A percentile compares a stretch with the other conserved stretches of the same genome.
Conservation (phyloP, 2,888 invertebrate species). For the Scaptomyza reducta region DNA sequence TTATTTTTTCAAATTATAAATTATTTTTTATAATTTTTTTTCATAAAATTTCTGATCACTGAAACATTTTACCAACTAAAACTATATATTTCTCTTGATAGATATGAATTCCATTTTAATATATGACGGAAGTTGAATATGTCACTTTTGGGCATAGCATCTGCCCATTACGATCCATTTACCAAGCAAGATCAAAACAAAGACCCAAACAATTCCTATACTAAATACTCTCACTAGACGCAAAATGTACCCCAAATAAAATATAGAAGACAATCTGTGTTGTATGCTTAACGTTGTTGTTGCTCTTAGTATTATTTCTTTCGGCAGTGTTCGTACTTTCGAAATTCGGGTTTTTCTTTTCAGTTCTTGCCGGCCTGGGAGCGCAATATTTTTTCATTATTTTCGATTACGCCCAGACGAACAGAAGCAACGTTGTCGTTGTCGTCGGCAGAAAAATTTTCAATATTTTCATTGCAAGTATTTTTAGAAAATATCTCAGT, state of each 20-base stretch:
- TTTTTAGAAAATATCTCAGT: conserved; percentile 71
- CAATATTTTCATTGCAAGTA: conserved; percentile 69
- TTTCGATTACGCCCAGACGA: conserved; percentile 62
- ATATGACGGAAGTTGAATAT: conserved; percentile 1
- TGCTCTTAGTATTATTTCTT: conserved; percentile 14
- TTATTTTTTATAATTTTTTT: too few relatives aligned
- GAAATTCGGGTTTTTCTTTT: conserved; percentile 39
- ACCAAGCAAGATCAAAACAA: conserved; percentile 24
- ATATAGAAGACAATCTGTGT: conserved; percentile 1
- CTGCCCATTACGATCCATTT: conserved; percentile 12
- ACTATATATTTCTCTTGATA: neutral
- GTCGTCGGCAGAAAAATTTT: conserved; percentile 61
- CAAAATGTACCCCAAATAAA: conserved; percentile 5
- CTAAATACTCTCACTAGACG: conserved; percentile 22
- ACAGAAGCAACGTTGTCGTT: conserved; percentile 34
- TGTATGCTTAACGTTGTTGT: conserved; percentile 12
- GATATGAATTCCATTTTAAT: conserved; percentile 2
- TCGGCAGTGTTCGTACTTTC: conserved; percentile 47
- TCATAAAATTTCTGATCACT: too few relatives aligned
- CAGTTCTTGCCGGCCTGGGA: conserved; percentile 43
- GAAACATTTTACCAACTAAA: too few relatives aligned
- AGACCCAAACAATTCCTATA: conserved; percentile 21
- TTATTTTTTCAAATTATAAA: too few relatives aligned
- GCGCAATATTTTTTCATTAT: conserved; percentile 64
- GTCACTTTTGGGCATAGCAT: conserved; percentile 7